Evolutionary conservation across 37 sponge, comb jelly and placozoan species (phyloP), one percentile per base, ranked within the genome.

Genomic region (Bolinopsis microptera): DNA sequence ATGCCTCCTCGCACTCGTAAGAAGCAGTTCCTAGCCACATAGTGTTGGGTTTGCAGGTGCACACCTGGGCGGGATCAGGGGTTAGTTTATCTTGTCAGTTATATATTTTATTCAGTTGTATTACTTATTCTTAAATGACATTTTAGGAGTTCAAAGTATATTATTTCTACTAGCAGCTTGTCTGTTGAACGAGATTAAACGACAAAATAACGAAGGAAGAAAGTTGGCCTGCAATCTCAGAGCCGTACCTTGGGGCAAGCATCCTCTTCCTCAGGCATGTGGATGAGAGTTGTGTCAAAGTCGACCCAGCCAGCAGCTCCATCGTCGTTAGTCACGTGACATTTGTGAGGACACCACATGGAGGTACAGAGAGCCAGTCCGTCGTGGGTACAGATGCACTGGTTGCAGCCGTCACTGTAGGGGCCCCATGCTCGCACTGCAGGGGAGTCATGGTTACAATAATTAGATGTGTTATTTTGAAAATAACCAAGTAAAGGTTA

Each of bases 61-160:
- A 77, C 35, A 77, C 37, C 80, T 77, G 27, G 80, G 27, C 74
- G n/a, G n/a, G n/a, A n/a, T n/a, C n/a, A n/a, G n/a, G n/a, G n/a
- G n/a, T n/a, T n/a, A n/a, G n/a, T n/a, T n/a, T n/a, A n/a, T n/a
- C n/a, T n/a, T n/a, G n/a, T n/a, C n/a, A n/a, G n/a, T n/a, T n/a
- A n/a, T n/a, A n/a, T n/a, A n/a, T n/a, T n/a, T n/a, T n/a, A n/a
- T n/a, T n/a, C n/a, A n/a, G n/a, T n/a, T n/a, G n/a, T n/a, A n/a
- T n/a, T n/a, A n/a, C n/a, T n/a, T n/a, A n/a, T n/a, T n/a, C n/a
- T n/a, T n/a, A n/a, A n/a, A n/a, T n/a, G n/a, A n/a, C n/a, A n/a
- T n/a, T n/a, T n/a, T n/a, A n/a, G n/a, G n/a, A n/a, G n/a, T n/a
- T n/a, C n/a, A n/a, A n/a, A n/a, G n/a, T n/a, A n/a, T n/a, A n/a